Evolutionary conservation across 2,113 vertebrate species (phyloP).

Genomic region (Sapajus apella): DNA sequence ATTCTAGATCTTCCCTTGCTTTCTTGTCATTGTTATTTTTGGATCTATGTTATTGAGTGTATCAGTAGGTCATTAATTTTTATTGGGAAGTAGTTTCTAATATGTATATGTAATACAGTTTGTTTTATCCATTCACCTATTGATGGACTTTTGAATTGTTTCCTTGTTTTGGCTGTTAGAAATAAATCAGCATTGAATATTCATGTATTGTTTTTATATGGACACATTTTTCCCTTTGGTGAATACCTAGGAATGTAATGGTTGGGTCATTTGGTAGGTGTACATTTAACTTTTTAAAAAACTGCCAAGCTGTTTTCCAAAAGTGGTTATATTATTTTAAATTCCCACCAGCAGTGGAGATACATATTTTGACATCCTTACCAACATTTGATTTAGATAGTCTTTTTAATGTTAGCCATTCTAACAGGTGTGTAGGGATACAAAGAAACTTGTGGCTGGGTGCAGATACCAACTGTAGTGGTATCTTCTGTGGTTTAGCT

Average conservation of each 20-base stretch:
- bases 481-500: background rate
- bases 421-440: background rate
- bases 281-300: conserved; percentile 29
- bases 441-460: too few relatives aligned
- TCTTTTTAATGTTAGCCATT: background rate
- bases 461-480: background rate
- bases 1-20: too few relatives aligned
- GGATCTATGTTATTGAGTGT: background rate
- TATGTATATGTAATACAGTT: background rate
- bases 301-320: background rate
- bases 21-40: conserved; percentile 4
- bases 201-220: background rate
- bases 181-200: background rate
- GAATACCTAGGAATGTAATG: background rate
- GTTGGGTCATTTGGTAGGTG: background rate
- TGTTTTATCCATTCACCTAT: background rate
- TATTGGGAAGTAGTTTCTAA: conserved; percentile 34
- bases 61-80: conserved; percentile 1
- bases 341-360: background rate
- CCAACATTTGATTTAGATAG: background rate
- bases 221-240: background rate
- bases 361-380: background rate
- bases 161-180: background rate
- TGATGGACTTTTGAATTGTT: background rate
- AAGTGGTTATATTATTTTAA: background rate